phyloP scores from a whole-genome alignment of 1,140 invertebrate genomes.

The Drusus annulatus region DNA sequence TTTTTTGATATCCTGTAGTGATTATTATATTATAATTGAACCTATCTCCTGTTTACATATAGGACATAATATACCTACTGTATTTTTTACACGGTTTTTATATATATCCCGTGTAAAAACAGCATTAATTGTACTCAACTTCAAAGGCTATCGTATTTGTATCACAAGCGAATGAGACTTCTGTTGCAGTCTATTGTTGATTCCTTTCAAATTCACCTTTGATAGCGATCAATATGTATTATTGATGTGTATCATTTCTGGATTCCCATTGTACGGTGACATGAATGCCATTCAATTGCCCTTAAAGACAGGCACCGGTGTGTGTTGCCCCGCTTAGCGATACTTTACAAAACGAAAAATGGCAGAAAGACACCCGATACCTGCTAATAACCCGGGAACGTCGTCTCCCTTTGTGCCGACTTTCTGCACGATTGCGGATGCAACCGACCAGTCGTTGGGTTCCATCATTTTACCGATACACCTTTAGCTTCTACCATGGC shows the following conservation, averaged over 20 bases:
- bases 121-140: too few species aligned
- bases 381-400: slow-evolving; percentile 56
- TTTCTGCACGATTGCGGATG: slow-evolving; percentile 55
- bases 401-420: slow-evolving; percentile 18
- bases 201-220: slow-evolving; percentile 9
- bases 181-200: slow-evolving; percentile 40
- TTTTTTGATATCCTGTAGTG: too few species aligned
- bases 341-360: slow-evolving; percentile 27
- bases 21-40: too few species aligned
- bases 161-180: slow-evolving; percentile 29
- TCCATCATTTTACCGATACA: neutral
- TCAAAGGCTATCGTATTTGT: slow-evolving; percentile 27
- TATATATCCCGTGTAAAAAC: too few species aligned
- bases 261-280: slow-evolving; percentile 43
- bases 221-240: slow-evolving; percentile 55
- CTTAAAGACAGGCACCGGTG: slow-evolving; percentile 45
- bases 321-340: slow-evolving; percentile 28
- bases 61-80: too few species aligned
- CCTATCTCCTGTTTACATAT: too few species aligned
- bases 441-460: slow-evolving; percentile 23
- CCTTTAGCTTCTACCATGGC: slow-evolving; percentile 9
- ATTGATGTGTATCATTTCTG: slow-evolving; percentile 58
- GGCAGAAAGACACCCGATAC: slow-evolving; percentile 54
- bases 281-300: slow-evolving; percentile 52
- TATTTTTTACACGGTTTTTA: too few species aligned